phyloP scores from a whole-genome alignment of 2,888 invertebrate genomes.

The Campoletis raptor region DNA sequence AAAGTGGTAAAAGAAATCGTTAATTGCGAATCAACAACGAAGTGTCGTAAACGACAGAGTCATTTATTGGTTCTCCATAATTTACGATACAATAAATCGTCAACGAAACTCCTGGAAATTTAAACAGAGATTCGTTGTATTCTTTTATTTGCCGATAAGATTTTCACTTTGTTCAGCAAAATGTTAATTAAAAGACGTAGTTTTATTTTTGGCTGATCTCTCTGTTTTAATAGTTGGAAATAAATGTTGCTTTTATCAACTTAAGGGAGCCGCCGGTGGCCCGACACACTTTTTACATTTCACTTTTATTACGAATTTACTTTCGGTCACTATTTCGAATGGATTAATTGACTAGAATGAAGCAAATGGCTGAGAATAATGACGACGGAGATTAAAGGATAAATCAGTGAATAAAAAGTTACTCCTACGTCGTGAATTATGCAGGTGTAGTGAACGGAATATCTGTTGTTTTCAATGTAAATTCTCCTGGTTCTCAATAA shows the following conservation, averaged over 20 bases:
- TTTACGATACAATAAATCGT: conserved; percentile 21
- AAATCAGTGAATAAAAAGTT: background rate
- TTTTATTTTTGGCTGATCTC: background rate
- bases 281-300: background rate
- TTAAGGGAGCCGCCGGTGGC: background rate
- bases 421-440: background rate
- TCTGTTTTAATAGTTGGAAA: background rate
- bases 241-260: background rate
- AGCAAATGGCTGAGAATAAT: background rate
- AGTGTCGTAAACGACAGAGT: background rate
- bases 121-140: background rate
- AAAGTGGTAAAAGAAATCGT: conserved; percentile 9
- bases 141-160: background rate
- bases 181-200: background rate
- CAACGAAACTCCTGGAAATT: background rate
- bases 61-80: conserved; percentile 11
- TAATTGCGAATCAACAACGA: background rate
- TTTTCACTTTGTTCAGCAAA: background rate
- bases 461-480: background rate
- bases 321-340: background rate
- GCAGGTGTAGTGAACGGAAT: background rate
- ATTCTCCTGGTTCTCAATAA: background rate
- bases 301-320: background rate
- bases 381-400: background rate
- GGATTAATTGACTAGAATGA: background rate